Evolutionary conservation across 2,888 invertebrate species (phyloP).

Genomic region (Polydrusus tereticollis): DNA sequence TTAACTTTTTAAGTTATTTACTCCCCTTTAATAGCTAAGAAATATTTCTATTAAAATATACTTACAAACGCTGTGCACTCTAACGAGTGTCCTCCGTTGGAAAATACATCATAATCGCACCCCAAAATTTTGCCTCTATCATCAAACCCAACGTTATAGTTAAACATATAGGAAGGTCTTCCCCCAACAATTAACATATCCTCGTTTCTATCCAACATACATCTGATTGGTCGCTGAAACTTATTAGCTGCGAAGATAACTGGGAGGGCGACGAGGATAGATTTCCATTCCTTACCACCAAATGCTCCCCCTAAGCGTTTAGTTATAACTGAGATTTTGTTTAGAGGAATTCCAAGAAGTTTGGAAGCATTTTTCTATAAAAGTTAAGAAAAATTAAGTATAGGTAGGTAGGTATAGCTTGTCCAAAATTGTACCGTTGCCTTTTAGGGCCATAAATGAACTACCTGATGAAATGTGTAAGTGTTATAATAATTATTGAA

Average conservation of each 20-base stretch:
- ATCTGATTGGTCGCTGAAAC: slow-evolving; percentile 75
- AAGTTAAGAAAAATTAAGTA: too few species aligned
- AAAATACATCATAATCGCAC: slow-evolving; percentile 79
- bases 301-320: slow-evolving; percentile 96
- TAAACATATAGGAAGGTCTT: slow-evolving; percentile 88
- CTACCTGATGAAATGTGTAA: too few species aligned
- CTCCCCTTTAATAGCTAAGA: too few species aligned
- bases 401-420: too few species aligned
- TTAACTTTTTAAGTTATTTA: too few species aligned
- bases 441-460: too few species aligned
- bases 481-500: too few species aligned
- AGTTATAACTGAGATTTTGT: slow-evolving; percentile 80
- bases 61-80: slow-evolving; percentile 85
- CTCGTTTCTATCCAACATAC: slow-evolving; percentile 93
- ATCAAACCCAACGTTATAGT: slow-evolving; percentile 86
- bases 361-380: background rate
- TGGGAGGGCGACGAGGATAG: slow-evolving; percentile 76
- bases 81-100: slow-evolving; percentile 85
- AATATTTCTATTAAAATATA: too few species aligned
- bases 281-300: slow-evolving; percentile 92
- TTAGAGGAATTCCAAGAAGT: slow-evolving; percentile 73
- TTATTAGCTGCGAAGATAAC: slow-evolving; percentile 86
- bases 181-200: slow-evolving; percentile 93
- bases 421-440: too few species aligned
- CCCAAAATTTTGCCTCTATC: slow-evolving; percentile 82